Conservation (phyloP, 2,797 vertebrate genomes). For the Carapus acus region DNA sequence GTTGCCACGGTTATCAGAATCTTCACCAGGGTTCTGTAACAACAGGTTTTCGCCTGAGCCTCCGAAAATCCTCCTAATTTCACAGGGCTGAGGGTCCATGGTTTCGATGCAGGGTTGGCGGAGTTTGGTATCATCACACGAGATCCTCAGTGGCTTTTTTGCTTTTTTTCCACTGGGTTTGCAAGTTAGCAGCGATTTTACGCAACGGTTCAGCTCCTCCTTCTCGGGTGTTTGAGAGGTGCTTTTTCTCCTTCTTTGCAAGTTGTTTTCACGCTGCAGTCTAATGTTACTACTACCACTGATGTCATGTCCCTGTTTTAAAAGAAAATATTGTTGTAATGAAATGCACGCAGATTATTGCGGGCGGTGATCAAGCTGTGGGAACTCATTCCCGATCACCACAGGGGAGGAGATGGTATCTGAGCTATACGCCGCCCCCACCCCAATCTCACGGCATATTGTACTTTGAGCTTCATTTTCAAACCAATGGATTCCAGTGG, state of each 20-base stretch:
- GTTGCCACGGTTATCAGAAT: slow-evolving; percentile 56
- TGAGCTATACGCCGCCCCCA: slow-evolving; percentile 4
- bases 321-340: slow-evolving; percentile 47
- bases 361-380: slow-evolving; percentile 31
- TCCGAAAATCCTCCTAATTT: slow-evolving; percentile 65
- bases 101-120: slow-evolving; percentile 46
- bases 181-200: slow-evolving; percentile 57
- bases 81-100: slow-evolving; percentile 60
- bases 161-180: slow-evolving; percentile 51
- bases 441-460: slow-evolving; percentile 10
- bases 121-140: slow-evolving; percentile 65
- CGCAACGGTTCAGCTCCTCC: slow-evolving; percentile 47
- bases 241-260: too few species aligned
- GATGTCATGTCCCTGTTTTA: slow-evolving; percentile 53
- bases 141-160: slow-evolving; percentile 62
- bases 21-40: slow-evolving; percentile 56
- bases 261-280: slow-evolving; percentile 39
- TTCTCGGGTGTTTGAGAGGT: slow-evolving; percentile 44
- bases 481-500: too few species aligned
- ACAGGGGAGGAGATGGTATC: slow-evolving; percentile 20
- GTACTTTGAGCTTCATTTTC: not conserved
- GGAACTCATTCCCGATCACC: slow-evolving; percentile 39
- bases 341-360: slow-evolving; percentile 53
- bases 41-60: slow-evolving; percentile 52
- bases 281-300: slow-evolving; percentile 23